These are phyloP conservation scores for Saxicola maurus DNA, from an alignment of 2,797 vertebrate species.

Conservation along the genomic window DNA sequence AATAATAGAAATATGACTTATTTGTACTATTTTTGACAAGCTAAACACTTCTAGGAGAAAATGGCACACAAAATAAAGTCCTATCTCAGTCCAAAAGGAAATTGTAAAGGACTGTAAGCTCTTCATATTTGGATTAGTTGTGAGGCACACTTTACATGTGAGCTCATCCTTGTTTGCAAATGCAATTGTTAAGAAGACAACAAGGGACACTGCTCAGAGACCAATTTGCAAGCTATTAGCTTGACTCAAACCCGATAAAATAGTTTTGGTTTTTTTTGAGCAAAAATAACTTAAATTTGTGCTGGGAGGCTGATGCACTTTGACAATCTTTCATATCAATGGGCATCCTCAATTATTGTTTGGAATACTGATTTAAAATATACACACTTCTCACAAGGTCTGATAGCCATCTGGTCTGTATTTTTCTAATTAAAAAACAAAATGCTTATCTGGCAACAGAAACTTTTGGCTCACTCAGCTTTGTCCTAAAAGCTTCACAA, in stretches of 20 bases:
- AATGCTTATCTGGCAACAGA: background rate
- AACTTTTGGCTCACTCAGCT: background rate
- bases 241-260: background rate
- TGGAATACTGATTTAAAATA: background rate
- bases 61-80: background rate
- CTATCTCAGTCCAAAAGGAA: background rate
- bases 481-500: background rate
- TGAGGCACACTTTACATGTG: background rate
- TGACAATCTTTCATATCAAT: background rate
- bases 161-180: background rate
- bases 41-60: background rate
- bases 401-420: background rate
- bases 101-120: background rate
- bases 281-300: background rate
- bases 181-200: background rate
- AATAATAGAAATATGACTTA: background rate
- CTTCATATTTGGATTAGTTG: background rate
- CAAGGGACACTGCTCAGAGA: background rate
- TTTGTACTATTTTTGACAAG: background rate
- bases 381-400: background rate
- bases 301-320: background rate
- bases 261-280: background rate
- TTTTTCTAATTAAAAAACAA: constrained; percentile 6
- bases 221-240: background rate
- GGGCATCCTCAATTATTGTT: background rate